Evolutionary conservation across 2,888 invertebrate species (phyloP).

Genomic region (Dasysyrphus tricinctus): DNA sequence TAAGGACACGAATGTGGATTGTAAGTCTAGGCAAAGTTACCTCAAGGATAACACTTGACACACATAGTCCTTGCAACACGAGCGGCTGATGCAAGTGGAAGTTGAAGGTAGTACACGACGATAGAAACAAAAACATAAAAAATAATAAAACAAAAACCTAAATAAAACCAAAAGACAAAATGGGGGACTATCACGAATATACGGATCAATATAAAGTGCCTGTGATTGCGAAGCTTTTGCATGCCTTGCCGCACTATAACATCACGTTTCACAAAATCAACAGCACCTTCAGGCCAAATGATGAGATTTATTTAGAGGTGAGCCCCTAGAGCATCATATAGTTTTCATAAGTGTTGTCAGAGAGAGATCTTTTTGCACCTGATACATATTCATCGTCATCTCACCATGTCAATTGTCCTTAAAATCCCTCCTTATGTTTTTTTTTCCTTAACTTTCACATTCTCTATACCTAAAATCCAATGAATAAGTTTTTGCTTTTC

Average conservation of each 20-base stretch:
- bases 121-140: constrained; percentile 33
- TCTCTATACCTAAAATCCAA: not conserved
- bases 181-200: constrained; percentile 83
- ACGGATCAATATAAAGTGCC: constrained; percentile 93
- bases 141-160: constrained; percentile 7
- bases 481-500: not conserved
- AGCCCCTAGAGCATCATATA: constrained; percentile 72
- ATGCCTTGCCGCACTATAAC: constrained; percentile 95
- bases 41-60: constrained; percentile 75
- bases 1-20: constrained; percentile 76
- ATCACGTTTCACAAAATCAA: constrained; percentile 95
- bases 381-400: constrained; percentile 1
- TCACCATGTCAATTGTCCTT: constrained; percentile 40
- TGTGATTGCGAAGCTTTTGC: constrained; percentile 93
- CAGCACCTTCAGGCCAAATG: constrained; percentile 95
- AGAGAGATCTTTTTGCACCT: constrained; percentile 45
- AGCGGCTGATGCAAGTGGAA: constrained; percentile 65
- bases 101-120: constrained; percentile 41
- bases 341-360: constrained; percentile 13
- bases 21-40: constrained; percentile 73
- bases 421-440: not conserved
- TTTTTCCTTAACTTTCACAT: constrained; percentile 8
- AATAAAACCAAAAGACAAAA: constrained; percentile 65
- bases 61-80: constrained; percentile 61
- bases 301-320: constrained; percentile 95